Evolutionary conservation across 1,140 invertebrate species (phyloP), one percentile per base, ranked within the genome.

Genomic region (Bombus pascuorum): DNA sequence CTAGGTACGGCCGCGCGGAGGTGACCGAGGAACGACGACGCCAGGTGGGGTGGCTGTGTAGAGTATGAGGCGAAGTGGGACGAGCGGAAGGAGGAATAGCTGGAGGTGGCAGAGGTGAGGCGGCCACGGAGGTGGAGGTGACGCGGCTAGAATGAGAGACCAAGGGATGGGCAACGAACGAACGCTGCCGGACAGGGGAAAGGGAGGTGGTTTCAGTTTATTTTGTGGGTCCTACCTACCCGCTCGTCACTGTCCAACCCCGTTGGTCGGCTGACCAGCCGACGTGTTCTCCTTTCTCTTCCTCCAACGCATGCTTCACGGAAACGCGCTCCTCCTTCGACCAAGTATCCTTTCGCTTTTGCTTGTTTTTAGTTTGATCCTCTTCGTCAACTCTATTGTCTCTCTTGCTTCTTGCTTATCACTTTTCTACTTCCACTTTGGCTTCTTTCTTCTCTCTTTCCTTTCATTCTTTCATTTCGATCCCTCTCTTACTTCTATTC

Each of bases 211-310:
- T 93, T 94, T 93, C 93, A 94, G 93, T 94, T 94, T 94, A 94
- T 94, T 94, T 94, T 93, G 93, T 92, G 93, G 90, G 93, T 93
- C 94, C 93, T 93, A 93, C 91, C 91, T 91, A 92, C 87, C 90
- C 89, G 91, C 93, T 94, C 93, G 93, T 94, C 93, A 94, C 93
- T 94, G 94, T 94, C 93, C 92, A 91, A 91, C 91, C 89, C 90
- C 91, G 89, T 91, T 91, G 87, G 87, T 91, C 87, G 87, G 76
- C 59, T 75, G 73, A 76, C 72, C 65, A 71, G 42, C 57, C 39
- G 72, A 62, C 71, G 42, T 78, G 66, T 81, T 87, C 79, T 70
- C n/a, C 84, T 81, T 70, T 83, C 81, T 90, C 79, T 87, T 71
- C 25, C 84, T 88, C 77, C 70, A 72, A 44, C 34, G 53, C 53